Evolutionary conservation across 2,797 vertebrate species (phyloP), one percentile per base, ranked within the genome.

Genomic region (Pipistrellus nathusii): DNA sequence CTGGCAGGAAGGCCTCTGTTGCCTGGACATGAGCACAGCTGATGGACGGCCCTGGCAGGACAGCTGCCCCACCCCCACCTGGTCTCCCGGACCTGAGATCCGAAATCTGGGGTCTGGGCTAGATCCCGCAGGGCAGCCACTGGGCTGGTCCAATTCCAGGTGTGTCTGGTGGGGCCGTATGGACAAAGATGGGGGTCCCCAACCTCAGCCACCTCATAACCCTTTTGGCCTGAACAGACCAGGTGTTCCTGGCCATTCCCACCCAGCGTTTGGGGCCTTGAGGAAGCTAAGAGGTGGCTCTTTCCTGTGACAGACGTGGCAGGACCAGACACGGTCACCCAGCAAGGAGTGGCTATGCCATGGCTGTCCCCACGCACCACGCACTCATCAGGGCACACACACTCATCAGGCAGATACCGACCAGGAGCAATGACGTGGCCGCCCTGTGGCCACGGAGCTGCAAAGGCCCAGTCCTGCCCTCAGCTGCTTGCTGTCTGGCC

Each of bases 21-120:
- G 91, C 91, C 88, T 92, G 90, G 90, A 91, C 90, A 41, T 85
- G 80, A 90, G 76, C 93, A 94, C 94, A 96, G 95, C 95, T 94
- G 95, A 93, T 62, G 85, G 94, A 41, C 5, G 1, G 83, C 90
- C 53, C 51, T 14, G 46, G 17, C 4, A 1, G 9, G 32, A 75
- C 1, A 5, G 71, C 35, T 38, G 68, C 21, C 59, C 73, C 38
- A 12, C 38, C 73, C 83, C 73, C 44, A 85, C 91, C 88, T 68
- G 75, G 62, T 69, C 59, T 83, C 59, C n/a, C 6, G 71, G 32
- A 5, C 46, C 77, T 15, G 17, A 38, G 73, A 44, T 25, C 13
- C 64, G 44, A 48, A 0, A 30, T 25, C 41, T 27, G 11, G 18
- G 51, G 48, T 41, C 90, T 30, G 53, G 59, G 38, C 64, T 80